Evolutionary conservation across 2,797 vertebrate genomes (phyloP).

Genomic region (Hapalemur alaotrensis): DNA sequence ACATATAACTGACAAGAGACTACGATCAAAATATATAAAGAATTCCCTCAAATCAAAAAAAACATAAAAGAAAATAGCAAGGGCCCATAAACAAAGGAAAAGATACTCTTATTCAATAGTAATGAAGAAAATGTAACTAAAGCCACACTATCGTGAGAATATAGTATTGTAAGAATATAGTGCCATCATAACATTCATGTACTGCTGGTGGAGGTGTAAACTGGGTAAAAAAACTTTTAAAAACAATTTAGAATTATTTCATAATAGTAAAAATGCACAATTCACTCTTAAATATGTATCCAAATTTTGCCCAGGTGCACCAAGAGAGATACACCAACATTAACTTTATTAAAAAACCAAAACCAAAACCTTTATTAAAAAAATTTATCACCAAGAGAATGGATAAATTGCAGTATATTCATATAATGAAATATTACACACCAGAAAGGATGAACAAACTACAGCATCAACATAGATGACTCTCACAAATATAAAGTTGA

Average conservation of each 20-base stretch:
- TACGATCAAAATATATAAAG: background rate
- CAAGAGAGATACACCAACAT: background rate
- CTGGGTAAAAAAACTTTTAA: background rate
- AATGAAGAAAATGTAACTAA: background rate
- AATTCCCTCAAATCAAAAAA: background rate
- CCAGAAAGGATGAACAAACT: background rate
- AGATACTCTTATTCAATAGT: background rate
- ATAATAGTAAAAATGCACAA: background rate
- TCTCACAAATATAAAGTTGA: background rate
- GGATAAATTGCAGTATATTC: background rate
- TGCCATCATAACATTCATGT: background rate
- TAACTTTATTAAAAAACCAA: background rate
- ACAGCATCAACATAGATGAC: background rate
- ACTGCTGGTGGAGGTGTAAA: background rate
- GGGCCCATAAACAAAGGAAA: background rate
- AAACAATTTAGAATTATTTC: background rate
- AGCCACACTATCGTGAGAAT: background rate
- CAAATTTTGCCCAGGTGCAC: background rate
- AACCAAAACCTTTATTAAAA: background rate
- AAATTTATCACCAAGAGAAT: background rate
- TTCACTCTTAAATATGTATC: background rate
- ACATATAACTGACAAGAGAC: background rate
- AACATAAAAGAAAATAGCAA: background rate
- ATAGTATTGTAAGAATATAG: background rate
- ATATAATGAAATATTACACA: background rate